Evolutionary conservation across 2,797 vertebrate species (phyloP), one percentile per base, ranked within the genome.

Genomic region (Ficedula albicollis): DNA sequence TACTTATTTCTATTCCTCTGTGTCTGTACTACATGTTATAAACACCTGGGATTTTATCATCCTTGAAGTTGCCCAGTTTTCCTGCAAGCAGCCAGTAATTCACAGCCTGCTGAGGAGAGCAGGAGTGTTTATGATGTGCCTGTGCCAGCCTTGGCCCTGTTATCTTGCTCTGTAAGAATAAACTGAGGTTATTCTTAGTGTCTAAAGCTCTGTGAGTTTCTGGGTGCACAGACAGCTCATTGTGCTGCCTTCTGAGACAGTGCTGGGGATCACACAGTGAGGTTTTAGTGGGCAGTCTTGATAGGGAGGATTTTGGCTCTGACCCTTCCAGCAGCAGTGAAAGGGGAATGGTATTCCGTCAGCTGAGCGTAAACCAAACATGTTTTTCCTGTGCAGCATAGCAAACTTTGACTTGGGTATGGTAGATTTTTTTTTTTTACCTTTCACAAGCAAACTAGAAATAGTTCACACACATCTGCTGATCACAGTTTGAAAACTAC

Each of bases 311-410:
- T 38, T 18, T 73, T 73, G 22, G n/a, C 77, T 25, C 27, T 43
- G 58, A 46, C 46, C 19, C 43, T 68, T 49, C 11, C 25, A 76
- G 49, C 34, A 26, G 10, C 23, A 84, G 34, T 74, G 66, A 82
- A 87, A 84, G 63, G 22, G 48, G 29, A 66, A 44, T 32, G 70
- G 29, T 93, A 20, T 66, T 86, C 63, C 63, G 8, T 68, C 0
- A 0, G 5, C 34, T 72, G 43, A 94, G 54, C 1, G 0, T 80
- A 78, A 94, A 74, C 48, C 27, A 1, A 63, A 8, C 15, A 2
- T 8, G 3, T 32, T 90, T 94, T 78, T 88, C 80, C 44, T 63
- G n/a, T 77, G 69, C 49, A 78, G 38, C 17, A 8, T 20, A 38
- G 46, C 46, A 62, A 85, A 58, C 38, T 56, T 52, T 25, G 23